A percentile compares a stretch with the other conserved stretches of the same genome.
Evolutionary conservation across 2,888 invertebrate genomes (phyloP).

Genomic region (Drosophila pseudotalamancana): DNA sequence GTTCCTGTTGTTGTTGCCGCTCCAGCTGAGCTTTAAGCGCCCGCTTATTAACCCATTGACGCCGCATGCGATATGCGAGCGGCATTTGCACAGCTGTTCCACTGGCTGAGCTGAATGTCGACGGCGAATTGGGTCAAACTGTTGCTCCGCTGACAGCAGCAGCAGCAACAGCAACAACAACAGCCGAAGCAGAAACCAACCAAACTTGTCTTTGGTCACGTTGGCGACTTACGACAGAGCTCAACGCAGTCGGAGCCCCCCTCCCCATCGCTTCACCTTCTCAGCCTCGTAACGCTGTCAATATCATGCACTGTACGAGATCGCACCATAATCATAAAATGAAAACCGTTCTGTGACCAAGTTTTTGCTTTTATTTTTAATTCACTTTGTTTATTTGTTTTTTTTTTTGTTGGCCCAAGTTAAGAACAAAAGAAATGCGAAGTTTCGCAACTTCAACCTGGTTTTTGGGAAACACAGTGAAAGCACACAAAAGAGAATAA

Average conservation of each 20-base stretch:
- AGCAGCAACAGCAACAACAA: constrained; percentile 24
- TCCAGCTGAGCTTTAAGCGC: constrained; percentile 25
- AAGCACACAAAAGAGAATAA: neutral
- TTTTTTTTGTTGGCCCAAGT: neutral
- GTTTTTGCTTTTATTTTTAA: constrained; percentile 25
- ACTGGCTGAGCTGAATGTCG: constrained; percentile 33
- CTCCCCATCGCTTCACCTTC: neutral
- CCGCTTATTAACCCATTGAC: constrained; percentile 39
- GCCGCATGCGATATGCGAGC: constrained; percentile 19
- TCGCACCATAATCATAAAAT: constrained; percentile 37
- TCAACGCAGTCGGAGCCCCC: constrained; percentile 7
- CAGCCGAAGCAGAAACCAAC: constrained; percentile 45
- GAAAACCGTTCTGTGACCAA: constrained; percentile 52
- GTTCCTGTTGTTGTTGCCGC: neutral
- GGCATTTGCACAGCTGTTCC: constrained; percentile 71
- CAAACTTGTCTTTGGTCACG: constrained; percentile 73
- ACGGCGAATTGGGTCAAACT: constrained; percentile 70
- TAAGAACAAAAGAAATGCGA: constrained; percentile 31
- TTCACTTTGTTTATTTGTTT: neutral
- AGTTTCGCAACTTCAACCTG: constrained; percentile 21
- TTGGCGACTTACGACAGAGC: constrained; percentile 55
- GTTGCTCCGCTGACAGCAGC: constrained; percentile 51
- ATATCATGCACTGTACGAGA: constrained; percentile 40
- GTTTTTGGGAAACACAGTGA: neutral
- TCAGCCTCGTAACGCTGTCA: constrained; percentile 18